phyloP scores from a whole-genome alignment of 1,140 invertebrate species.

The Euglossa dilemma region DNA sequence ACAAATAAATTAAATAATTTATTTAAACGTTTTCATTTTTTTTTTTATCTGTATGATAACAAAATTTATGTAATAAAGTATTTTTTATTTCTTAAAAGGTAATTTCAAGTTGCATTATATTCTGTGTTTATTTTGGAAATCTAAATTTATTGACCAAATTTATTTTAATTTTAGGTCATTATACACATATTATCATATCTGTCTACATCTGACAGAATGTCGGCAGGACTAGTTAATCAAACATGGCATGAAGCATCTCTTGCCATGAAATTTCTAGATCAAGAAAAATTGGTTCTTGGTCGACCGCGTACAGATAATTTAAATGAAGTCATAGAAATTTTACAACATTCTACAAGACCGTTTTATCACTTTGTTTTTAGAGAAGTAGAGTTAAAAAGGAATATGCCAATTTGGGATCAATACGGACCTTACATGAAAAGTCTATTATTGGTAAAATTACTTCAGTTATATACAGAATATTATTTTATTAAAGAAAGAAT shows the following conservation, averaged over 20 bases:
- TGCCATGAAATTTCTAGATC: slow-evolving; percentile 83
- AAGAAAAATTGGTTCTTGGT: slow-evolving; percentile 82
- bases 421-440: slow-evolving; percentile 77
- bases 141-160: background rate
- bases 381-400: slow-evolving; percentile 84
- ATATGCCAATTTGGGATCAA: slow-evolving; percentile 76
- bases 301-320: slow-evolving; percentile 82
- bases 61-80: background rate
- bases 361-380: slow-evolving; percentile 84
- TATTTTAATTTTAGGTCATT: slow-evolving; percentile 82
- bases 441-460: slow-evolving; percentile 80
- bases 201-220: slow-evolving; percentile 83
- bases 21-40: background rate
- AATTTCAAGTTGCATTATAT: background rate
- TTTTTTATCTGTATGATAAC: background rate
- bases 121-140: background rate
- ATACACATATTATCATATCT: slow-evolving; percentile 85
- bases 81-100: background rate
- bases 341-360: slow-evolving; percentile 79
- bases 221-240: slow-evolving; percentile 84
- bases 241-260: slow-evolving; percentile 85
- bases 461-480: background rate
- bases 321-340: slow-evolving; percentile 80
- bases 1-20: background rate
- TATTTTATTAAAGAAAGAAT: background rate